These are phyloP conservation scores for Chlorops oryzae DNA, from an alignment of 1,140 invertebrate species.

Conservation along the genomic window DNA sequence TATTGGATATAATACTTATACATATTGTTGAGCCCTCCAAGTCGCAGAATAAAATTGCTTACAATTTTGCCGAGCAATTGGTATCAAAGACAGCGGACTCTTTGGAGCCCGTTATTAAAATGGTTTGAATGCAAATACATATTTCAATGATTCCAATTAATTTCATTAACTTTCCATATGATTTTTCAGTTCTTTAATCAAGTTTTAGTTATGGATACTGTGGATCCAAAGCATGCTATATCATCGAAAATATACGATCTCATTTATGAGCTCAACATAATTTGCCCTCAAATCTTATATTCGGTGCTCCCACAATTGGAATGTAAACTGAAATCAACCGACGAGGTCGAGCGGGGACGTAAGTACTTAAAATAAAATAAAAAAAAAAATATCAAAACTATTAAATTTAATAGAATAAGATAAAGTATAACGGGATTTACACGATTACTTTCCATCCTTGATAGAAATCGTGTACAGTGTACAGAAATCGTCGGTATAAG, in stretches of 20 bases:
- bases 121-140: conserved; percentile 51
- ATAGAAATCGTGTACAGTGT: no score
- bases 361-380: no score
- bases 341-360: conserved; percentile 75
- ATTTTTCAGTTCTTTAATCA: conserved; percentile 86
- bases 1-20: conserved; percentile 88
- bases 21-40: conserved; percentile 96
- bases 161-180: conserved; percentile 2
- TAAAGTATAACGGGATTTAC: no score
- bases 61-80: conserved; percentile 84
- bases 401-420: no score
- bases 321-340: conserved; percentile 83
- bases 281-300: conserved; percentile 80
- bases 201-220: conserved; percentile 84
- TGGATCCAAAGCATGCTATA: conserved; percentile 73
- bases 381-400: no score
- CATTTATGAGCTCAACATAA: conserved; percentile 94
- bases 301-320: conserved; percentile 91
- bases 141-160: not conserved
- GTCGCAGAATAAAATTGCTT: conserved; percentile 83
- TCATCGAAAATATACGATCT: conserved; percentile 87
- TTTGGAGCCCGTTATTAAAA: conserved; percentile 89
- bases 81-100: conserved; percentile 86
- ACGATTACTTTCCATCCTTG: no score
- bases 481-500: no score